Evolutionary conservation across 2,888 invertebrate genomes (phyloP), one percentile per base, ranked within the genome.

Genomic region (Tetragnatha montana): DNA sequence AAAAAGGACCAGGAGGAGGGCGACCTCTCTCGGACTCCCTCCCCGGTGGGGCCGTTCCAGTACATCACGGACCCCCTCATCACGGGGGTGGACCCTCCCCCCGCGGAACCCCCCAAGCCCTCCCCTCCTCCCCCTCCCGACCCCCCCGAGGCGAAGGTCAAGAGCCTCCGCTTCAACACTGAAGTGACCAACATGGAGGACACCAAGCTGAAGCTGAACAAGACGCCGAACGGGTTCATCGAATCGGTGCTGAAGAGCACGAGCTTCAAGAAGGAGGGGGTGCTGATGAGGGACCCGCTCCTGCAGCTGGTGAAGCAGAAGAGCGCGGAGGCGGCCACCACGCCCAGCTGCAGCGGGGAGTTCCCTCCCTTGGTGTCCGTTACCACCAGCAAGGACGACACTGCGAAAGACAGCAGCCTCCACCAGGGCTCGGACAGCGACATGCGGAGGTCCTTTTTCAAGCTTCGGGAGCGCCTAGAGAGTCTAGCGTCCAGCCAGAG

Each of bases 51-150:
- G 6, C 89, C 89, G 17, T 81, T 89, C 79, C 50, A 75, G 19
- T 89, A 89, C 69, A 89, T 89, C 6, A 89, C 89, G 21, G 89
- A 89, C 69, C 89, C 89, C 6, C 78, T 89, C 1, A 86, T 89
- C 50, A 89, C 89, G 2, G 89, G 89, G 3, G 76, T 85, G 3
- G 85, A 89, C 22, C 8, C 47, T 0, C 6, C 51, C 4, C n/a
- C 60, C n/a, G 81, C n/a, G n/a, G n/a, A 17, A 19, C 22, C 12
- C 21, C 17, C 6, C 21, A 75, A 51, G 8, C 17, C 17, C n/a
- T 14, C 70, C 50, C 49, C 49, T 0, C n/a, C 19, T 1, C 80
- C 35, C 12, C 6, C 2, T 19, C n/a, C 6, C 7, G 47, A 17
- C 35, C 22, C 10, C 14, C 35, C 35, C 0, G 19, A 6, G 47